Conservation (phyloP, 1,140 invertebrate species). For the Panonychus citri region DNA sequence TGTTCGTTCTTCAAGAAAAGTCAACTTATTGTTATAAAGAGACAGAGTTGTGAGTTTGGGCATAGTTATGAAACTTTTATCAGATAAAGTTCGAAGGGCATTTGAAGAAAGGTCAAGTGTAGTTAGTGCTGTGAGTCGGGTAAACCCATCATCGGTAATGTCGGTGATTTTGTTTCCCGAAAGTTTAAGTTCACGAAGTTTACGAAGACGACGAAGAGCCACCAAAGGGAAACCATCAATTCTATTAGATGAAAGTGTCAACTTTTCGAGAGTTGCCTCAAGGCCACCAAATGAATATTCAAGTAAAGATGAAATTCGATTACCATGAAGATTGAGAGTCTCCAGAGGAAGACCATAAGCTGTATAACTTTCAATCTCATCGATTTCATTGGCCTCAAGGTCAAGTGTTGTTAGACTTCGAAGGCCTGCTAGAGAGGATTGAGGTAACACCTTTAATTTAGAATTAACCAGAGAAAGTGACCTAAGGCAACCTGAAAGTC, state of each 20-base stretch:
- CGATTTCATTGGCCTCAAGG: constrained; percentile 60
- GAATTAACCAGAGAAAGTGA: constrained; percentile 54
- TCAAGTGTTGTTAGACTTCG: constrained; percentile 45
- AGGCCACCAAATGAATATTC: constrained; percentile 64
- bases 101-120: constrained; percentile 66
- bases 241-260: constrained; percentile 65
- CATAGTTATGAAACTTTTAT: constrained; percentile 50
- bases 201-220: constrained; percentile 44
- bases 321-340: constrained; percentile 60
- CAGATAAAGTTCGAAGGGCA: constrained; percentile 43
- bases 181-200: constrained; percentile 42
- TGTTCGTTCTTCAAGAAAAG: constrained; percentile 44
- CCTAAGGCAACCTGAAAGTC: constrained; percentile 46
- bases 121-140: constrained; percentile 39
- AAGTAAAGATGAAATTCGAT: constrained; percentile 36
- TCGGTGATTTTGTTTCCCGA: constrained; percentile 55
- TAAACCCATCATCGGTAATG: constrained; percentile 44
- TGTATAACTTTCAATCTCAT: constrained; percentile 54
- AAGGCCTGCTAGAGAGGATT: constrained; percentile 47
- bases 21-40: constrained; percentile 57
- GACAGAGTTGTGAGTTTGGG: constrained; percentile 51
- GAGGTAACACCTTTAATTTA: constrained; percentile 49
- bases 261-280: constrained; percentile 48
- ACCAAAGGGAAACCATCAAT: constrained; percentile 52
- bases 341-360: constrained; percentile 57